A percentile compares a stretch with the other conserved stretches of the same genome.
Conservation (phyloP, 2,113 vertebrate genomes). For the Ciconia boyciana region DNA sequence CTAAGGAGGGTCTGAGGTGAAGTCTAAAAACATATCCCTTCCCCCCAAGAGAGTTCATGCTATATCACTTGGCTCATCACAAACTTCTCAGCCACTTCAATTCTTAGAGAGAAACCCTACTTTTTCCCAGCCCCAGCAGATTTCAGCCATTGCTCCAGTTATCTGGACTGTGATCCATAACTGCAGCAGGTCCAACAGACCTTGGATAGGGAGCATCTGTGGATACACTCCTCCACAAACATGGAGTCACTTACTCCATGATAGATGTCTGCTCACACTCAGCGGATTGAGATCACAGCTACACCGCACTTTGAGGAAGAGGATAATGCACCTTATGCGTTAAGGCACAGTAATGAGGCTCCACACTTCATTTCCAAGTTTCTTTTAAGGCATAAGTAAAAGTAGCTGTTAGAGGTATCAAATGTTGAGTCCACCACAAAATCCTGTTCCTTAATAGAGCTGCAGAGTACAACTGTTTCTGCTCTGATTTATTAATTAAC, state of each 20-base stretch:
- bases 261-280: not conserved
- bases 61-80: not conserved
- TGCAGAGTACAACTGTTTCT: not conserved
- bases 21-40: not conserved
- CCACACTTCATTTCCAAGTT: not conserved
- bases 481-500: not conserved
- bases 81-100: not conserved
- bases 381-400: not conserved
- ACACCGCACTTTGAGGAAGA: not conserved
- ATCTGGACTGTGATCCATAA: not conserved
- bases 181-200: not conserved
- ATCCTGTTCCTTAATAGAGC: not conserved
- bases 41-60: not conserved
- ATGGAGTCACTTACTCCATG: not conserved
- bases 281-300: not conserved
- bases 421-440: not conserved
- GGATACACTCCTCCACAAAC: not conserved
- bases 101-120: no score
- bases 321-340: not conserved
- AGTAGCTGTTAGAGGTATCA: not conserved
- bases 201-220: not conserved
- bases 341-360: not conserved
- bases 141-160: not conserved
- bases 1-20: not conserved
- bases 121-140: not conserved